Evolutionary conservation across 2,888 invertebrate genomes (phyloP).

Genomic region (Apamea monoglypha): DNA sequence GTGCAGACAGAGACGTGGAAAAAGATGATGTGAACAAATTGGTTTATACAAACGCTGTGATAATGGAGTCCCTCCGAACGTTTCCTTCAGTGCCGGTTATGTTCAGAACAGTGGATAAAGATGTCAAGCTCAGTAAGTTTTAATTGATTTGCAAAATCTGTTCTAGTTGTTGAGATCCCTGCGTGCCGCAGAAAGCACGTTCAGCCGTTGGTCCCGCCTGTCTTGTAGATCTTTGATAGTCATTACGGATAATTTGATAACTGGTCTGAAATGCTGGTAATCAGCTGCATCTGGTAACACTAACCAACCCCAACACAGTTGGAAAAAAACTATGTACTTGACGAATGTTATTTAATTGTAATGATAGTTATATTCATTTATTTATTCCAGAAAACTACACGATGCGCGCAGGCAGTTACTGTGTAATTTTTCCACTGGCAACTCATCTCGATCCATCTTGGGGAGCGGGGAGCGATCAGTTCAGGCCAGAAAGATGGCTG

Average conservation of each 20-base stretch:
- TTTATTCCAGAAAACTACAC: constrained; percentile 42
- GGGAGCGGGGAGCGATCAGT: constrained; percentile 48
- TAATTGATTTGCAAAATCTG: neutral
- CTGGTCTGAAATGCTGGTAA: neutral
- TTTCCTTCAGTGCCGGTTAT: constrained; percentile 10
- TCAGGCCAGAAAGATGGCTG: constrained; percentile 53
- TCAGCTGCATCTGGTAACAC: too few relatives aligned
- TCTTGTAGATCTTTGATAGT: neutral
- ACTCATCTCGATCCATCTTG: constrained; percentile 38
- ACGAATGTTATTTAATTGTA: too few relatives aligned
- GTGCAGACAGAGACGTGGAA: too few relatives aligned
- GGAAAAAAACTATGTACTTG: too few relatives aligned
- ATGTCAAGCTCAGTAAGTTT: constrained; percentile 34
- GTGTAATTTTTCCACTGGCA: constrained; percentile 23
- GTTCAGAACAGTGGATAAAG: neutral
- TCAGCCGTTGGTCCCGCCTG: neutral
- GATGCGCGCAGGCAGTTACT: constrained; percentile 44
- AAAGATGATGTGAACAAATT: too few relatives aligned
- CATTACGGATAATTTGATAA: too few relatives aligned
- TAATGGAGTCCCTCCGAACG: neutral
- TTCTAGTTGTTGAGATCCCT: too few relatives aligned
- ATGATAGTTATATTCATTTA: too few relatives aligned
- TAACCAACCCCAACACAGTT: too few relatives aligned
- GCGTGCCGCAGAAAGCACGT: too few relatives aligned
- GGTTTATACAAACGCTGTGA: too few relatives aligned